phyloP scores from a whole-genome alignment of 1,140 invertebrate genomes.

The Apis laboriosa region DNA sequence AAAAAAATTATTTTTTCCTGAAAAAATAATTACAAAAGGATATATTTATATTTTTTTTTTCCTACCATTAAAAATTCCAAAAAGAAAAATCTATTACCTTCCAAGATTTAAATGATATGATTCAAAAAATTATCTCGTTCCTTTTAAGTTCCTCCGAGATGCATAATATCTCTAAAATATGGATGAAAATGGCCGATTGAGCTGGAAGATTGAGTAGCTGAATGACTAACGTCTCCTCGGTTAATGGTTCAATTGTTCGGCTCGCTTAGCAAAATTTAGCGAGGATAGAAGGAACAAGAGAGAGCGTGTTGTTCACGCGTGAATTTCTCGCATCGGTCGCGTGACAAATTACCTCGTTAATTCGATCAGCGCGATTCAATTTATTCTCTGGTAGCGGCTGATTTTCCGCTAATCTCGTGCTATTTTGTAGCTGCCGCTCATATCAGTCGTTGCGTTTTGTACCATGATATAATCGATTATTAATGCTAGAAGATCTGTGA shows the following conservation, averaged over 20 bases:
- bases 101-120: neutral
- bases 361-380: slow-evolving; percentile 37
- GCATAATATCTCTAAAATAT: neutral
- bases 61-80: neutral
- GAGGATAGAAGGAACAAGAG: neutral
- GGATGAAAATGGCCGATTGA: slow-evolving; percentile 25
- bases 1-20: neutral
- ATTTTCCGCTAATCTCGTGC: slow-evolving; percentile 17
- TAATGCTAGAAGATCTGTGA: no score
- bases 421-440: neutral
- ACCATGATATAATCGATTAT: neutral
- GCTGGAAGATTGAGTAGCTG: slow-evolving; percentile 23
- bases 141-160: neutral
- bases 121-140: neutral
- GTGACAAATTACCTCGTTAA: slow-evolving; percentile 44
- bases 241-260: slow-evolving; percentile 53
- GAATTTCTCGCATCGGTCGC: slow-evolving; percentile 36
- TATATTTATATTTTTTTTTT: neutral
- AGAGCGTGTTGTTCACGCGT: slow-evolving; percentile 21
- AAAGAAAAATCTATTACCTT: neutral
- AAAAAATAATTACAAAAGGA: no score
- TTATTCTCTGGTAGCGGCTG: slow-evolving; percentile 2
- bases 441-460: neutral
- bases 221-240: slow-evolving; percentile 28
- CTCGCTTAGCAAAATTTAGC: slow-evolving; percentile 42